Evolutionary conservation across 1,140 invertebrate species (phyloP).

Genomic region (Mycetomoellerius zeteki): DNA sequence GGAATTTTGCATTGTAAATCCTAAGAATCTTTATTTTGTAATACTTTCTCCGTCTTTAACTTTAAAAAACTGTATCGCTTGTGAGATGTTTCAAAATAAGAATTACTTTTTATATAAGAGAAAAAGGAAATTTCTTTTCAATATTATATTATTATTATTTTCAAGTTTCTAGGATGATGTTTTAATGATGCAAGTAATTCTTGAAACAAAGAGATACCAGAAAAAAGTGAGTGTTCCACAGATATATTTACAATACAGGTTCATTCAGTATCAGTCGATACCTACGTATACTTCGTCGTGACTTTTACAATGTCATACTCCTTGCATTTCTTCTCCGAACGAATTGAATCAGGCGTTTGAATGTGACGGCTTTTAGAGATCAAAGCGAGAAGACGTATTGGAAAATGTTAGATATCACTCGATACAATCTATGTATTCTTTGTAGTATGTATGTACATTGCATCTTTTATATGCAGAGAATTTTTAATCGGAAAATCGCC

Average conservation of each 20-base stretch:
- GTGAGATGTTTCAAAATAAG: slow-evolving; percentile 10
- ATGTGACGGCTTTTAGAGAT: slow-evolving; percentile 46
- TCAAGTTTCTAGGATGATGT: neutral
- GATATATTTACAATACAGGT: neutral
- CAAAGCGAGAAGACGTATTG: slow-evolving; percentile 43
- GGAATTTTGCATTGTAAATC: slow-evolving; percentile 21
- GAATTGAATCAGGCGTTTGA: slow-evolving; percentile 44
- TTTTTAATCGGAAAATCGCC: neutral
- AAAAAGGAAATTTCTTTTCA: neutral
- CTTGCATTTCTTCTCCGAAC: slow-evolving; percentile 38
- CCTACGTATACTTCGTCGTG: slow-evolving; percentile 7
- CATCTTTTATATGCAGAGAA: slow-evolving; percentile 9
- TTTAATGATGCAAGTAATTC: neutral
- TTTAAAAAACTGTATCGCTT: neutral
- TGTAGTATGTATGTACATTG: neutral
- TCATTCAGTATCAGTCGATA: slow-evolving; percentile 27
- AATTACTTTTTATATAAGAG: neutral
- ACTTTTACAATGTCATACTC: slow-evolving; percentile 40
- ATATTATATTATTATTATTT: neutral
- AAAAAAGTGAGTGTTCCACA: neutral
- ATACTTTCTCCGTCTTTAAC: neutral
- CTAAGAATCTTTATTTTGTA: slow-evolving; percentile 9
- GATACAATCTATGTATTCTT: slow-evolving; percentile 38
- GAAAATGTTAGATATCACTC: slow-evolving; percentile 55
- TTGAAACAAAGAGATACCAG: neutral